Evolutionary conservation across 2,888 invertebrate genomes (phyloP).

Genomic region (Acronicta psi): DNA sequence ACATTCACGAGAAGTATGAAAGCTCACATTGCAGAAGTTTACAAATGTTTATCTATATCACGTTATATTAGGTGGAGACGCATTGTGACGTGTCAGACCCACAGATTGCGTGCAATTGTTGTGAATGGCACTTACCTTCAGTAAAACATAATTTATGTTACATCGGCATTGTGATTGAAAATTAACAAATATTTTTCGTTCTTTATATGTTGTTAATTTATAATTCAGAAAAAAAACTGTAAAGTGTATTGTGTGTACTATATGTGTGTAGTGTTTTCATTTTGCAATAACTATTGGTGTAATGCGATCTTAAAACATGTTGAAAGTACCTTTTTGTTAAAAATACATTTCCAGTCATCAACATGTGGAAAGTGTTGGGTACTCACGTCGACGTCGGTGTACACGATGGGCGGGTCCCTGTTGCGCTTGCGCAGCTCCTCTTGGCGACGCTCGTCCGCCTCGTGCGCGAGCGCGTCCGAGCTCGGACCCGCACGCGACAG

Average conservation of each 20-base stretch:
- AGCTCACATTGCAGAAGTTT: background rate
- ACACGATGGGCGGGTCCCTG: constrained; percentile 94
- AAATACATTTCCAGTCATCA: background rate
- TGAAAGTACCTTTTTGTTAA: too few relatives aligned
- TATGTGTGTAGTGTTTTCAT: too few relatives aligned
- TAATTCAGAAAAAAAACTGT: too few relatives aligned
- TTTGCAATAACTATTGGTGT: too few relatives aligned
- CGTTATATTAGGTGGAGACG: too few relatives aligned
- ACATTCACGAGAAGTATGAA: background rate
- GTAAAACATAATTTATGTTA: too few relatives aligned
- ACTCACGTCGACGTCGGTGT: constrained; percentile 92
- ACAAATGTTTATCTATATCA: too few relatives aligned
- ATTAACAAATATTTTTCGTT: too few relatives aligned
- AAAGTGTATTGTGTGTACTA: too few relatives aligned
- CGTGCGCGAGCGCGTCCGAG: constrained; percentile 70
- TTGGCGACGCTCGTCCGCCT: constrained; percentile 90
- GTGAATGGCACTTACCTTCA: constrained; percentile 4
- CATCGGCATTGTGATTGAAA: too few relatives aligned
- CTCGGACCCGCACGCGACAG: constrained; percentile 81
- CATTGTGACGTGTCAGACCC: background rate
- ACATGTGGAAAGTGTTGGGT: background rate
- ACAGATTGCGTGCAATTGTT: background rate
- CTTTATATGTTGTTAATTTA: too few relatives aligned
- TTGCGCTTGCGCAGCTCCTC: constrained; percentile 92
- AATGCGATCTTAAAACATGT: background rate